These are phyloP conservation scores for Eremophila alpestris DNA, from an alignment of 2,797 vertebrate genomes.

Conservation along the genomic window DNA sequence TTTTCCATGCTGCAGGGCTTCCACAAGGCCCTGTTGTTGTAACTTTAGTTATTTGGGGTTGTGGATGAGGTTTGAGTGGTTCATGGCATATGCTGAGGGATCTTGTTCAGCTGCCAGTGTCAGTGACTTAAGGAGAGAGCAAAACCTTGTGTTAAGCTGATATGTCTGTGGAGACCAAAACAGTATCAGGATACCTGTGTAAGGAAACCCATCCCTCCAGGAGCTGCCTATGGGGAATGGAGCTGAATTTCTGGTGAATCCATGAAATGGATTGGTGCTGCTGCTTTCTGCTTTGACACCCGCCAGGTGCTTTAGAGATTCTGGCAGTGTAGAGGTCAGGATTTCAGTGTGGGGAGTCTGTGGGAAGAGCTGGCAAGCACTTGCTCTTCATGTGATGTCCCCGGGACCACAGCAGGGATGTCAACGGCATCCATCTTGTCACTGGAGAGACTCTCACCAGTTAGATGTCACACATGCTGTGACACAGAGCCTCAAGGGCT, in stretches of 20 bases:
- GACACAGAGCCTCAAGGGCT: background rate
- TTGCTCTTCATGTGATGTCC: accelerated
- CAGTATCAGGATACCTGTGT: background rate
- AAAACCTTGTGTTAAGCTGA: accelerated
- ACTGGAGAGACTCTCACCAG: background rate
- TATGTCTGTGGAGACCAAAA: background rate
- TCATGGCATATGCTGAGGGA: background rate
- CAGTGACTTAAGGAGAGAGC: background rate
- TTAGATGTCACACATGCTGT: background rate
- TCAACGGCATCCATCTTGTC: background rate
- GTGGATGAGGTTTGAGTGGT: background rate
- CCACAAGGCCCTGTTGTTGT: accelerated
- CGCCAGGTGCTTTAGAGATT: background rate
- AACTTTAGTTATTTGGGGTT: background rate
- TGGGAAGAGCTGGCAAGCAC: background rate
- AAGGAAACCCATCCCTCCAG: background rate
- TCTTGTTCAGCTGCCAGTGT: background rate
- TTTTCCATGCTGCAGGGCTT: background rate
- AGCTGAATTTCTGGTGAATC: no score
- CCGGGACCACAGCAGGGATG: background rate
- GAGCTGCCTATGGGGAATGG: accelerated
- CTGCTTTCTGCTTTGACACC: background rate
- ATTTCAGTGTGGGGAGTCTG: background rate
- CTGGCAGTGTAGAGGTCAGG: background rate
- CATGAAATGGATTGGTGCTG: no score